Percentiles rank a stretch among this genome's conserved stretches.
Evolutionary conservation across 2,888 invertebrate genomes (phyloP).

Genomic region (Acronicta alni): DNA sequence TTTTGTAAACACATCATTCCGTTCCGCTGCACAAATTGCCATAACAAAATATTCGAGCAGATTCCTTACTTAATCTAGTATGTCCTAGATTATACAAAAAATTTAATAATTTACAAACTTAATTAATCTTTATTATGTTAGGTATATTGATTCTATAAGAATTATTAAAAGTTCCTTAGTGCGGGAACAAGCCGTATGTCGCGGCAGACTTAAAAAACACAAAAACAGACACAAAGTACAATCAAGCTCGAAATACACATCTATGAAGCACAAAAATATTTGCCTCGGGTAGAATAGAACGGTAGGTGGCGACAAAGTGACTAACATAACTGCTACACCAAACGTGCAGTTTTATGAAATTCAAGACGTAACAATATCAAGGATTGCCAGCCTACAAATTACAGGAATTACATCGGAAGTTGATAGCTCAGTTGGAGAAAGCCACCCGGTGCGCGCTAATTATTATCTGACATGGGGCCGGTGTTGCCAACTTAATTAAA

Average conservation of each 20-base stretch:
- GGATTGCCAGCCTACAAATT: constrained; percentile 14
- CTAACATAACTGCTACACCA: too few species aligned
- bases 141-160: constrained; percentile 11
- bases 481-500: constrained; percentile 59
- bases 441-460: constrained; percentile 44
- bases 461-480: constrained; percentile 52
- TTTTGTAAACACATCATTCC: background rate
- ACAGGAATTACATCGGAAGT: constrained; percentile 27
- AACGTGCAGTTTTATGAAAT: constrained; percentile 28
- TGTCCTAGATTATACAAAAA: constrained; percentile 30
- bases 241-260: too few species aligned
- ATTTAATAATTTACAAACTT: constrained; percentile 25
- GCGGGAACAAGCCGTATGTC: too few species aligned
- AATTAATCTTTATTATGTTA: constrained; percentile 40
- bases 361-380: too few species aligned
- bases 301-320: too few species aligned
- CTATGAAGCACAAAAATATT: too few species aligned
- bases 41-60: too few species aligned
- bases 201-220: too few species aligned
- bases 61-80: background rate
- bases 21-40: constrained; percentile 26
- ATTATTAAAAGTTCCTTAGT: constrained; percentile 12
- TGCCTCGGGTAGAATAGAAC: too few species aligned
- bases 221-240: too few species aligned
- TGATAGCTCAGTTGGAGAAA: constrained; percentile 20